These are phyloP conservation scores for Anthoscopus minutus DNA, from an alignment of 2,113 vertebrate species.

Conservation along the genomic window DNA sequence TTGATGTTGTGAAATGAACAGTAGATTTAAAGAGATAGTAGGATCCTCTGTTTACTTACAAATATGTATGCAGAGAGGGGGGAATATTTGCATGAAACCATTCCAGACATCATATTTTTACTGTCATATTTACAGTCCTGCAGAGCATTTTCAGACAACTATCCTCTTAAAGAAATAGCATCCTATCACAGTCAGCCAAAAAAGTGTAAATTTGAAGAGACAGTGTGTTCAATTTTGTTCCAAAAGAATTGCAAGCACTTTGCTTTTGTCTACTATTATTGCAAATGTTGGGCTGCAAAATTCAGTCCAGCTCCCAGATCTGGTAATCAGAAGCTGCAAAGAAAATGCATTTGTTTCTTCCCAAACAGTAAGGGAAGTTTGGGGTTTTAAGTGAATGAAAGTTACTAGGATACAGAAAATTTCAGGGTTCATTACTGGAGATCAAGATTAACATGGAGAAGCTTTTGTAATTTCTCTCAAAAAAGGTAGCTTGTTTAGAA, in stretches of 20 bases:
- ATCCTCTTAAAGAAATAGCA: constrained; percentile 7
- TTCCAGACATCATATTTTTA: neutral
- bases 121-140: neutral
- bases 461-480: neutral
- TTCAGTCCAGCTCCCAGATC: neutral
- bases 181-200: neutral
- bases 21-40: neutral
- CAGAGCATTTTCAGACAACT: neutral
- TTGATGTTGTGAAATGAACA: neutral
- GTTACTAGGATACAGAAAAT: neutral
- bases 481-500: neutral
- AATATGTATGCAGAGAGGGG: neutral
- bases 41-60: neutral
- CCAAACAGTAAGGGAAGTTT: neutral
- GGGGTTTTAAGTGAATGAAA: neutral
- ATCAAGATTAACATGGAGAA: neutral
- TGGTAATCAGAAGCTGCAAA: neutral
- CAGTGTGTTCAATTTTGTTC: constrained; percentile 9
- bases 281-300: neutral
- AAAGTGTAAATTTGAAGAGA: constrained; percentile 13
- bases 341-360: neutral
- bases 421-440: neutral
- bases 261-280: neutral
- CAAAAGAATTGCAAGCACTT: constrained; percentile 4
- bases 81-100: neutral